Percentiles rank a stretch among this genome's conserved stretches.
These are phyloP conservation scores for Dexiosoma caninum DNA, from an alignment of 2,888 invertebrate species.

Conservation along the genomic window DNA sequence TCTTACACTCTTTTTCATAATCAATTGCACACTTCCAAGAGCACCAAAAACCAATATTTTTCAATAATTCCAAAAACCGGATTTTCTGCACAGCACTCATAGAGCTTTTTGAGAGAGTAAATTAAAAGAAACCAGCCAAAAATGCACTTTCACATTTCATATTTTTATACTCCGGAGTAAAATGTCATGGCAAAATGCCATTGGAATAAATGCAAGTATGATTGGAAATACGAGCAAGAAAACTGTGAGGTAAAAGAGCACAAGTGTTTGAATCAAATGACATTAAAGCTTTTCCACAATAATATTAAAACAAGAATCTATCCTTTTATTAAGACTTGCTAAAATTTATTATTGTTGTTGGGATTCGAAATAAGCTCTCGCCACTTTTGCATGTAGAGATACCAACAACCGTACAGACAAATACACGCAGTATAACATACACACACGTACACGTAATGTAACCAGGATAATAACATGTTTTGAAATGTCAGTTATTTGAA, in stretches of 20 bases:
- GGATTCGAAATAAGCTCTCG: too few relatives aligned
- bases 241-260: background rate
- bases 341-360: constrained; percentile 11
- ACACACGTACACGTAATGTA: background rate
- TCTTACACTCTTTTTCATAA: background rate
- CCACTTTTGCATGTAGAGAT: too few relatives aligned
- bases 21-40: background rate
- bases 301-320: background rate
- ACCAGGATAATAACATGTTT: constrained; percentile 27
- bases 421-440: background rate
- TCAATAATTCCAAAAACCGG: background rate
- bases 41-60: background rate
- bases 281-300: constrained; percentile 26
- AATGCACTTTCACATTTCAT: background rate
- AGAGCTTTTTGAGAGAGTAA: constrained; percentile 39
- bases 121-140: background rate
- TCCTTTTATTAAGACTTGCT: background rate
- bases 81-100: background rate
- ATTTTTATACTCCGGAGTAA: background rate
- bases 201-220: constrained; percentile 13
- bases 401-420: background rate
- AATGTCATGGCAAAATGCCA: constrained; percentile 61
- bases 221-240: background rate
- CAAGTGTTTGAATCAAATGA: constrained; percentile 10
- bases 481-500: constrained; percentile 13